Evolutionary conservation across 1,140 invertebrate species (phyloP), one percentile per base, ranked within the genome.

Genomic region (Zaprionus camerounensis): DNA sequence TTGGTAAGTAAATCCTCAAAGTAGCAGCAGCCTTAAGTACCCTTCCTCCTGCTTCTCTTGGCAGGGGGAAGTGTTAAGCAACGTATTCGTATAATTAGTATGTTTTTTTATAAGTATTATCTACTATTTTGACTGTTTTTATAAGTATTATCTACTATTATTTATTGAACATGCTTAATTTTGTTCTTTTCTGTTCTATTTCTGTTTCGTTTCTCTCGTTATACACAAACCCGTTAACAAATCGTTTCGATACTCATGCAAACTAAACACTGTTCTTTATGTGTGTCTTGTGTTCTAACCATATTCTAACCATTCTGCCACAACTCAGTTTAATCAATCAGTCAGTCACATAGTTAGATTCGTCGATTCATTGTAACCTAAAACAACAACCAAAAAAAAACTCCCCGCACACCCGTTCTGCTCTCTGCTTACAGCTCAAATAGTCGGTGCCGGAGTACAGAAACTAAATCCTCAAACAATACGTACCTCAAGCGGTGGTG

Each of bases 381-480:
- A 80, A 77, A 80, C 70, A 88, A 81, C 78, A 76, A 78, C 66
- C 65, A 78, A 85, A 85, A 85, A 44, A 88, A 88, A 90, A 73
- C 75, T 90, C 85, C 85, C 86, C 85, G 85, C 86, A 90, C 86
- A 90, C 79, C 79, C 85, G 81, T 90, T 88, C 68, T 90, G 81
- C 81, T 88, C 82, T 90, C 72, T 92, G 81, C 62, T 93, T 94
- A 75, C 88, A 95, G 95, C 95, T 93, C 95, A 95, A 94, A 93
- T 95, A 90, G 94, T 95, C 86, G 94, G 94, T 81, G 94, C 95
- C 58, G 94, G 94, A 73, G 94, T 95, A 63, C 95, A 95, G 92
- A 94, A 94, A 81, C 91, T 95, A 77, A 94, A 94, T 74, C 94
- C 95, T 80, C 95, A 95, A 93, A 94, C 93, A 84, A 93, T 95